phyloP scores from a whole-genome alignment of 1,140 invertebrate genomes.

The Solenopsis fugax region DNA sequence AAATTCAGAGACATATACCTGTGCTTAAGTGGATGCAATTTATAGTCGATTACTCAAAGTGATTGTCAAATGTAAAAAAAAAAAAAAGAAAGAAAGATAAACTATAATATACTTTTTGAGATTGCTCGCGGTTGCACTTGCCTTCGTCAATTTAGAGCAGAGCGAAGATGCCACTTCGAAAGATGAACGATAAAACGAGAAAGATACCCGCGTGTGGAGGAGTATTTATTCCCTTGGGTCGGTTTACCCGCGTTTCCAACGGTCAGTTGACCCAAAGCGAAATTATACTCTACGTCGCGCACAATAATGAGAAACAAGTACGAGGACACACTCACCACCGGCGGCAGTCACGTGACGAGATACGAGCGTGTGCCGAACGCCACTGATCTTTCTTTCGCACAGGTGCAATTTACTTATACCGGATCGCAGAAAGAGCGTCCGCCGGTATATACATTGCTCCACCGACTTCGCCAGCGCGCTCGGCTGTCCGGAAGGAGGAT shows the following conservation, averaged over 20 bases:
- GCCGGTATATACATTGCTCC: constrained; percentile 9
- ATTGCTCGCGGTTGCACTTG: not conserved
- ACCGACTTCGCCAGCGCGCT: constrained; percentile 22
- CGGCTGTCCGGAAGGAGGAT: constrained; percentile 54
- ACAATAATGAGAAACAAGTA: constrained; percentile 64
- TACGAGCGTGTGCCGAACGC: constrained; percentile 38
- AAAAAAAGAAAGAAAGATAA: not conserved
- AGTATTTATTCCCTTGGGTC: constrained; percentile 47
- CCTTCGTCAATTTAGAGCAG: constrained; percentile 5
- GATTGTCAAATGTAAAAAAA: not conserved
- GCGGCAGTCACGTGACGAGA: constrained; percentile 43
- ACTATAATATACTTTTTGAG: not conserved
- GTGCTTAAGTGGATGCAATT: not conserved
- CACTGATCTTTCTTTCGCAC: constrained; percentile 55
- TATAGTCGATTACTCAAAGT: not conserved
- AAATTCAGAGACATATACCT: not conserved
- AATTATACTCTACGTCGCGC: constrained; percentile 57
- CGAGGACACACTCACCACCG: constrained; percentile 46
- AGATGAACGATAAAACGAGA: constrained; percentile 41
- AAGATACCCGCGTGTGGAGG: constrained; percentile 14
- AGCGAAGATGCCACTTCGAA: not conserved
- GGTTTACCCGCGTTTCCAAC: constrained; percentile 54
- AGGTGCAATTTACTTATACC: constrained; percentile 63
- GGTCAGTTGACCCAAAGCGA: constrained; percentile 55
- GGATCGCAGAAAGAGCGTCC: constrained; percentile 46